A percentile compares a stretch with the other conserved stretches of the same genome.
These are phyloP conservation scores for Diabrotica virgifera DNA, from an alignment of 1,140 invertebrate genomes.

Conservation along the genomic window DNA sequence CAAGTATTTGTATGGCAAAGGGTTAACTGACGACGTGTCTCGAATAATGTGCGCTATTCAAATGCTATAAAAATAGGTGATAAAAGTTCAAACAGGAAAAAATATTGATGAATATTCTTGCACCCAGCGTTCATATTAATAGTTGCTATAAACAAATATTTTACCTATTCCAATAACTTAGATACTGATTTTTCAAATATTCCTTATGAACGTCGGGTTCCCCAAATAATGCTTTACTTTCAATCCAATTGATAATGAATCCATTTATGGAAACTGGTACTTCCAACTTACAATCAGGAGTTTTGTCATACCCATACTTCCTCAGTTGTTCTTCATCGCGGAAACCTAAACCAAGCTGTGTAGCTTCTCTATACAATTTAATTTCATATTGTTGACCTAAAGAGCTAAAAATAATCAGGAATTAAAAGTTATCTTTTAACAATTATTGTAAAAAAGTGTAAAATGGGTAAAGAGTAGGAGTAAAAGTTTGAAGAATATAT, in stretches of 20 bases:
- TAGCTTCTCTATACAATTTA: constrained; percentile 60
- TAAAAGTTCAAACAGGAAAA: too few relatives aligned
- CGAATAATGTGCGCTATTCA: too few relatives aligned
- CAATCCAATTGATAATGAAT: constrained; percentile 91
- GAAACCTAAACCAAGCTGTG: constrained; percentile 63
- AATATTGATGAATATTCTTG: too few relatives aligned
- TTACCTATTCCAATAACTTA: constrained; percentile 89
- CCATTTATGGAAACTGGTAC: constrained; percentile 85
- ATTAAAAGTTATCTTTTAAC: too few relatives aligned
- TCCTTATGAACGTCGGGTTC: constrained; percentile 75
- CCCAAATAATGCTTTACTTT: constrained; percentile 93
- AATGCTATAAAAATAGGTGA: too few relatives aligned
- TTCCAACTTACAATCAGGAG: constrained; percentile 89
- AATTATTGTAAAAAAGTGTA: too few relatives aligned
- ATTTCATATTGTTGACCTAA: constrained; percentile 75
- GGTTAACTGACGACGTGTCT: too few relatives aligned
- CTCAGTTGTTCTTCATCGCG: constrained; percentile 79
- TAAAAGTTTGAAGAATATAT: neutral
- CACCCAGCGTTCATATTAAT: too few relatives aligned
- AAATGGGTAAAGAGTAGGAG: too few relatives aligned
- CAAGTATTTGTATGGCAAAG: too few relatives aligned
- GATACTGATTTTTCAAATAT: constrained; percentile 85
- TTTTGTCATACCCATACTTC: constrained; percentile 87
- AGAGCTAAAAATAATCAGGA: constrained; percentile 50
- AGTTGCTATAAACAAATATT: neutral